These are phyloP conservation scores for Volucella inanis DNA, from an alignment of 2,888 invertebrate species.

Conservation along the genomic window DNA sequence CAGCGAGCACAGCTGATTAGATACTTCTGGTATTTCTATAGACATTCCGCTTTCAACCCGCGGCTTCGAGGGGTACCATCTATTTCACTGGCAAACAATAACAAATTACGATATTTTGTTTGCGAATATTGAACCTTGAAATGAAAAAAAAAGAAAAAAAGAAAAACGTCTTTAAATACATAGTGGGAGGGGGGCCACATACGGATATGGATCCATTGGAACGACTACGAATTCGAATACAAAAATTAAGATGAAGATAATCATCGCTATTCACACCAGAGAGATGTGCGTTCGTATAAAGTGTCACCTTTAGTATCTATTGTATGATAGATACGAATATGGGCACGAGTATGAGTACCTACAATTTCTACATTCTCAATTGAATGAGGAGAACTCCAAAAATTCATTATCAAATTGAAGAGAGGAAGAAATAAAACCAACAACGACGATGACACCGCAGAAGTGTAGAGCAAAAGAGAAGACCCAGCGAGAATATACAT, in stretches of 20 bases:
- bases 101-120: constrained; percentile 30
- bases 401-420: not conserved
- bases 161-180: not conserved
- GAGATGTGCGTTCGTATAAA: too few species aligned
- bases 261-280: too few species aligned
- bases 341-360: too few species aligned
- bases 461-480: not conserved
- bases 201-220: too few species aligned
- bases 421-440: constrained; percentile 12
- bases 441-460: not conserved
- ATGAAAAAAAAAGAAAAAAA: constrained; percentile 1
- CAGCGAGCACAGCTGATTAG: constrained; percentile 52
- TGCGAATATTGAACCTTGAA: constrained; percentile 26
- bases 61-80: not conserved
- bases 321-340: too few species aligned
- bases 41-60: not conserved
- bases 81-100: constrained; percentile 23
- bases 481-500: constrained; percentile 9
- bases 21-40: constrained; percentile 47
- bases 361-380: too few species aligned
- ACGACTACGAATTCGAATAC: too few species aligned
- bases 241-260: not conserved
- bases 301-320: too few species aligned
- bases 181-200: too few species aligned
- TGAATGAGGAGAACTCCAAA: too few species aligned